phyloP scores from a whole-genome alignment of 2,888 invertebrate species.

The Yponomeuta cagnagella region DNA sequence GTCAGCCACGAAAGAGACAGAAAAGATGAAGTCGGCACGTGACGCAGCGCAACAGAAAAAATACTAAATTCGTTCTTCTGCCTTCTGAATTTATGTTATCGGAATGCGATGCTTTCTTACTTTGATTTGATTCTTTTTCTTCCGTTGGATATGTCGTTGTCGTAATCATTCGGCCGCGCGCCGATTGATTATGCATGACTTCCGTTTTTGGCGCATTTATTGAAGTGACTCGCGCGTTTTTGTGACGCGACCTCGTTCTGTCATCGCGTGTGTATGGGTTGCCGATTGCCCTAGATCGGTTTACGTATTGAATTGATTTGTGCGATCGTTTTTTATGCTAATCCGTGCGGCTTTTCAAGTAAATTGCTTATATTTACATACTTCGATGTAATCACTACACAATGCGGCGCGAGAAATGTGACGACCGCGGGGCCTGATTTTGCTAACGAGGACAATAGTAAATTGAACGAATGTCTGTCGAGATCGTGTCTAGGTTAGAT shows the following conservation, averaged over 20 bases:
- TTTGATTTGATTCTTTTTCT: slow-evolving; percentile 43
- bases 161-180: not conserved
- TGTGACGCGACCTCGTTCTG: not conserved
- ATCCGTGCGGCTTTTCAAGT: not conserved
- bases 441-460: not conserved
- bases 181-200: not conserved
- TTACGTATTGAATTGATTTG: not conserved
- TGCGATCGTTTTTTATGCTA: not conserved
- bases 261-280: not conserved
- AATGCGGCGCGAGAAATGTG: not conserved
- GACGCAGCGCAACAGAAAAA: not conserved
- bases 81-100: slow-evolving; percentile 20
- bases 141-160: not conserved
- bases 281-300: not conserved
- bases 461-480: not conserved
- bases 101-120: slow-evolving; percentile 67
- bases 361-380: not conserved
- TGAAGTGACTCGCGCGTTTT: not conserved
- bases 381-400: not conserved
- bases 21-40: too few species aligned
- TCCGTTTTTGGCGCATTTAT: slow-evolving; percentile 1
- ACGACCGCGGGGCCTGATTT: not conserved
- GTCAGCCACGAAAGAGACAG: too few species aligned
- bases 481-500: not conserved
- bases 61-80: not conserved